Conservation (phyloP, 2,797 vertebrate species). For the Chelidonichthys spinosus region DNA sequence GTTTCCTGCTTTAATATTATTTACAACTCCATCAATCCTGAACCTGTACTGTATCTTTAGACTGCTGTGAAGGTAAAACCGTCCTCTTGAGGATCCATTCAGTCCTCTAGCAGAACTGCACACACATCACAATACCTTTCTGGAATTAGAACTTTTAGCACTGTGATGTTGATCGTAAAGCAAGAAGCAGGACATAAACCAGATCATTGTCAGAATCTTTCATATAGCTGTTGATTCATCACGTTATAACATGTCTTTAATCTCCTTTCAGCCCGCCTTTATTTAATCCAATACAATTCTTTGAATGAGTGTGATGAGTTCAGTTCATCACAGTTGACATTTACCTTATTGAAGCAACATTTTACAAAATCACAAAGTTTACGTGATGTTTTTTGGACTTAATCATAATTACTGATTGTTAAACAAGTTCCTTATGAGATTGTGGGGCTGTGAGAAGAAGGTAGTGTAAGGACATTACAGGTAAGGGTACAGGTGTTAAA, state of each 20-base stretch:
- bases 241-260: conserved; percentile 1
- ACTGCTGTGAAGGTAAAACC: no score
- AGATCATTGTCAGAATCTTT: conserved; percentile 8
- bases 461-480: no score
- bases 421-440: not conserved
- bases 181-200: not conserved
- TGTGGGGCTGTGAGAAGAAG: no score
- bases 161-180: not conserved
- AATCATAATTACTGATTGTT: conserved; percentile 7
- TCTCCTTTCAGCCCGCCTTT: not conserved
- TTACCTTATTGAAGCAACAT: not conserved
- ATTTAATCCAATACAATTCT: conserved; percentile 10
- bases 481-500: no score
- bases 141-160: no score
- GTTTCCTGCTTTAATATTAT: no score
- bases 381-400: not conserved
- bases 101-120: no score
- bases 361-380: conserved; percentile 11
- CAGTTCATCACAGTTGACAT: conserved; percentile 10
- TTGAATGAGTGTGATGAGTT: not conserved
- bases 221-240: not conserved
- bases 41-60: no score
- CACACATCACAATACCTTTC: no score
- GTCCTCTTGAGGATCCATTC: no score
- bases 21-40: no score